Percentiles rank a stretch among this genome's conserved stretches.
These are phyloP conservation scores for Camponotus vicinus DNA, from an alignment of 1,140 invertebrate species.

Conservation along the genomic window DNA sequence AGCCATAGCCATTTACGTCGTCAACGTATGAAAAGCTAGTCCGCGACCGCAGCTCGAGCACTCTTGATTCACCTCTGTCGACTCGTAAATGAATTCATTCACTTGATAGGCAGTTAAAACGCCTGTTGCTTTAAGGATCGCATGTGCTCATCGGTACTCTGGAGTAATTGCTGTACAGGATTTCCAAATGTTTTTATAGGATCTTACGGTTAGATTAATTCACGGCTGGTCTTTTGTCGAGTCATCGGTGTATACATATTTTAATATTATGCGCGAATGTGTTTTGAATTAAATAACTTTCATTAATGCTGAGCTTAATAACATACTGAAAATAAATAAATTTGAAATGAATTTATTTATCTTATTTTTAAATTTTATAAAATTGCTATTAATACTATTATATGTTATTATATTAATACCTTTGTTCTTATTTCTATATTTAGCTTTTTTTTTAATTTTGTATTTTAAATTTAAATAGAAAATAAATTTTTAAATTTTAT, in stretches of 20 bases:
- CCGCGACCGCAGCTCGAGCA: slow-evolving; percentile 66
- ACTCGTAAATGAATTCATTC: slow-evolving; percentile 75
- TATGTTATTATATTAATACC: neutral
- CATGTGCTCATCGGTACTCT: slow-evolving; percentile 44
- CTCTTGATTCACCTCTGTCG: slow-evolving; percentile 74
- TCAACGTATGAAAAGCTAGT: slow-evolving; percentile 70
- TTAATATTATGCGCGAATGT: neutral
- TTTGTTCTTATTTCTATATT: neutral
- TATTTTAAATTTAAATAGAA: neutral
- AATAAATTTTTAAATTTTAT: neutral
- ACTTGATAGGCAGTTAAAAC: slow-evolving; percentile 75
- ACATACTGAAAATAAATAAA: no score
- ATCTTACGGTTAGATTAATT: neutral
- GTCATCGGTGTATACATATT: neutral
- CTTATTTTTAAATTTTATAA: neutral
- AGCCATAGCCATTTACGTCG: slow-evolving; percentile 68
- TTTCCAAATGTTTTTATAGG: slow-evolving; percentile 33
- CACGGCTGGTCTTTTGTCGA: neutral
- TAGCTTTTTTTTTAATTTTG: neutral
- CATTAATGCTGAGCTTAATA: neutral
- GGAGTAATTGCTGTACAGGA: slow-evolving; percentile 5
- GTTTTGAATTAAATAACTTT: neutral
- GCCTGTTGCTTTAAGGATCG: slow-evolving; percentile 75
- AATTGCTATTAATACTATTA: neutral
- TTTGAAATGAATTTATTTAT: slow-evolving; percentile 11